Percentiles rank a stretch among this genome's conserved stretches.
Evolutionary conservation across 2,113 vertebrate genomes (phyloP).

Genomic region (Atherinomorus stipes): DNA sequence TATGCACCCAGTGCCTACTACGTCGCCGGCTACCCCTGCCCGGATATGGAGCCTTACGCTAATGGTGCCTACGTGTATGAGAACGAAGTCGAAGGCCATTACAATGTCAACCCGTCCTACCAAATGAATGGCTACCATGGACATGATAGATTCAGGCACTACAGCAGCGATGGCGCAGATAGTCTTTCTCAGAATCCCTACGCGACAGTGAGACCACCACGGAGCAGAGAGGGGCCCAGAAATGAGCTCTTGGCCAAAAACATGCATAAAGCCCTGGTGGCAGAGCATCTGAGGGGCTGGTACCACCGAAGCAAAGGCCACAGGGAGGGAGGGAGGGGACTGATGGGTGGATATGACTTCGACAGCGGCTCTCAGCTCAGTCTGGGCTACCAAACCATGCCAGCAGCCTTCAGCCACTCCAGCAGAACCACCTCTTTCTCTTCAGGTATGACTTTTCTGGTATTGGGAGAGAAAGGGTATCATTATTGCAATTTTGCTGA

Average conservation of each 20-base stretch:
- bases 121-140: constrained; percentile 86
- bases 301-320: constrained; percentile 92
- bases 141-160: constrained; percentile 88
- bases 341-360: constrained; percentile 86
- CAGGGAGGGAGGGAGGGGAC: constrained; percentile 75
- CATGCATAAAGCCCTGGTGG: constrained; percentile 96
- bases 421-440: constrained; percentile 90
- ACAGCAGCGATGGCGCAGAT: constrained; percentile 86
- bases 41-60: constrained; percentile 86
- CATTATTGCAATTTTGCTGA: too few species aligned
- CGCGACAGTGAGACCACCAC: constrained; percentile 89
- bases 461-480: too few species aligned
- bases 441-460: constrained; percentile 69
- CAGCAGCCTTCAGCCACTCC: constrained; percentile 90
- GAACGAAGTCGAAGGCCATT: constrained; percentile 93
- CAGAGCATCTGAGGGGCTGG: constrained; percentile 95
- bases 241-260: constrained; percentile 92
- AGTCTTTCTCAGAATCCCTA: constrained; percentile 91
- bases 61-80: constrained; percentile 88
- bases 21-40: constrained; percentile 84
- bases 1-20: constrained; percentile 88
- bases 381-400: constrained; percentile 91
- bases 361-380: constrained; percentile 90
- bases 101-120: constrained; percentile 93
- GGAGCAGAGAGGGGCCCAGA: constrained; percentile 86